Evolutionary conservation across 2,113 vertebrate genomes (phyloP), one percentile per base, ranked within the genome.

Genomic region (Myrmophylax atrothorax): DNA sequence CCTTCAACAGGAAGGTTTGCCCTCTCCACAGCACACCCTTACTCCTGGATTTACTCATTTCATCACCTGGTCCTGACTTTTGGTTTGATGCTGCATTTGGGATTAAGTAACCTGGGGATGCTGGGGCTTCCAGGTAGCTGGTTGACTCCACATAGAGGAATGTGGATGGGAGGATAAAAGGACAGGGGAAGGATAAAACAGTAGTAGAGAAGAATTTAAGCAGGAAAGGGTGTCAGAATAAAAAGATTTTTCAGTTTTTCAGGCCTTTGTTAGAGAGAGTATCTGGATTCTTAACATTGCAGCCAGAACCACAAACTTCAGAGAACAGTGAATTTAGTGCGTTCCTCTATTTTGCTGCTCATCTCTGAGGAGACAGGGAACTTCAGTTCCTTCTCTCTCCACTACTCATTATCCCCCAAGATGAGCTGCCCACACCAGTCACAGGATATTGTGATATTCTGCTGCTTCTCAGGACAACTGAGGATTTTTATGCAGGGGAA

Each of bases 361-460:
- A 53, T 60, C 40, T 56, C 4, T 24, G 56, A 94, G 7, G 37
- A 69, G 16, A 73, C 3, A 40, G 29, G 18, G 26, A 89, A 44
- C n/a, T 80, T 55, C 25, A 49, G 22, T 25, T 92, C 68, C 23
- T 84, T 69, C 52, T 56, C 42, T 46, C 52, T 84, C 55, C 29
- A 26, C 19, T 26, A 10, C 19, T 64, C 31, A 33, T 33, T 33
- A 33, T 16, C 49, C 64, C 84, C 50, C n/a, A 47, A 37, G 35
- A 50, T 40, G 53, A 74, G 56, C 50, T 68, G 69, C 72, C 60
- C 69, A 37, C 47, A 59, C 23, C 53, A 58, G 37, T 37, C 77
- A 82, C 77, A 79, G 73, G 49, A 64, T 68, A 75, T n/a, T 72
- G 83, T 38, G 68, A 93, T 73, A 52, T 49, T 87, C 93, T 89